Percentiles rank a stretch among this genome's conserved stretches.
These are phyloP conservation scores for Paramisgurnus dabryanus DNA, from an alignment of 2,113 vertebrate genomes.

Conservation along the genomic window DNA sequence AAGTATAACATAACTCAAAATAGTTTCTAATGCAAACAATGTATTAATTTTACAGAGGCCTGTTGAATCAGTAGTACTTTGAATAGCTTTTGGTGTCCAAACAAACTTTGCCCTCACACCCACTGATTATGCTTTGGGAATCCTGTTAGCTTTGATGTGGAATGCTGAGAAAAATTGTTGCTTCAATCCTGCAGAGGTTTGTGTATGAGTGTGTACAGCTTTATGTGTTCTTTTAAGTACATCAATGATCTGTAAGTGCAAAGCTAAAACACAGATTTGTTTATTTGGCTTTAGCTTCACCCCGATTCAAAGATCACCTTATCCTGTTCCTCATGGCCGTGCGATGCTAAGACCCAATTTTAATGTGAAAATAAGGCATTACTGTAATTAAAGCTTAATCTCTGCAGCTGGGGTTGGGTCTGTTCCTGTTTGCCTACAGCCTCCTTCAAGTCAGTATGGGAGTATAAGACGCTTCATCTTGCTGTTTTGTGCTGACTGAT, in stretches of 20 bases:
- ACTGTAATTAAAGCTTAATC: conserved; percentile 54
- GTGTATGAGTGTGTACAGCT: background rate
- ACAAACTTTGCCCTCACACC: background rate
- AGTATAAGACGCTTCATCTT: background rate
- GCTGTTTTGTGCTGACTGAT: conserved; percentile 31
- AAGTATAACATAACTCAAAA: too few relatives aligned
- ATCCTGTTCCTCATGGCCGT: background rate
- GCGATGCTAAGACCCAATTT: background rate
- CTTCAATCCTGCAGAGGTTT: background rate
- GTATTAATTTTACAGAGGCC: conserved; percentile 19
- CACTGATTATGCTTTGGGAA: conserved; percentile 15
- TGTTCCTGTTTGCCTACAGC: conserved; percentile 37
- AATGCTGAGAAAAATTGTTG: background rate
- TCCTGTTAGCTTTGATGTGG: conserved; percentile 9
- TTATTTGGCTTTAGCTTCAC: conserved; percentile 1
- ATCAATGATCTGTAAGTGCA: background rate
- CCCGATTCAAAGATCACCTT: background rate
- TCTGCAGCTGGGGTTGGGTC: conserved; percentile 40
- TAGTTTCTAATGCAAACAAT: background rate
- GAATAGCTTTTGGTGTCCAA: conserved; percentile 24
- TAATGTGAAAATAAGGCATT: conserved; percentile 39
- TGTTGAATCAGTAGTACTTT: conserved; percentile 5
- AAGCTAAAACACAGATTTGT: background rate
- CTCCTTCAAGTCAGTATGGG: conserved; percentile 29
- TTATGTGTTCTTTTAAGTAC: background rate